Evolutionary conservation across 2,888 invertebrate genomes (phyloP), one percentile per base, ranked within the genome.

Genomic region (Dicyrtomina minuta): DNA sequence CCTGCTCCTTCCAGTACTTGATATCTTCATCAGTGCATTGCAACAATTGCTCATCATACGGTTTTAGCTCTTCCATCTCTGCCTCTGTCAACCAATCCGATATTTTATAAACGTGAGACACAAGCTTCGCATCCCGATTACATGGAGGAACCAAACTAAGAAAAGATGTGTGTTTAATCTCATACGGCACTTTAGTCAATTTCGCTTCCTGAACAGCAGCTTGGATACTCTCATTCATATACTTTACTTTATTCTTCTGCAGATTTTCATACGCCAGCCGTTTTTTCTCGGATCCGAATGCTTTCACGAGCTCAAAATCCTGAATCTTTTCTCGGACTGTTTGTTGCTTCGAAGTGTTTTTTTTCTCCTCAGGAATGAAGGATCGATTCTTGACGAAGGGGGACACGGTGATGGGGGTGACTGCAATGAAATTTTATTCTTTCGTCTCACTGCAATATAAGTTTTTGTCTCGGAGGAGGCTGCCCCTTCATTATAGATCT

Each of bases 251-350:
- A 68, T 74, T 71, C 59, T 71, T 74, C 43, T 77, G 75, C 13
- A 56, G n/a, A 27, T 70, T 70, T 59, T 77, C 77, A 55, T 65
- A 72, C 6, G 66, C 60, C 13, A 74, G 39, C 17, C 73, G 61
- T 68, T 77, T 77, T 70, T 61, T 73, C 43, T 77, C 75, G 0
- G 77, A 77, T 8, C 77, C 77, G 70, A 77, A 77, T 0, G 73
- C 70, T 51, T 75, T 74, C 1, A 75, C 69, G 12, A 77, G 62
- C 22, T 71, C 69, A 6, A 60, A 53, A 12, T 66, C 68, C 0
- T 17, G 62, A n/a, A 62, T 49, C 61, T 53, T 75, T 43, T 75
- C 73, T 43, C 70, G 68, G 27, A 53, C 26, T n/a, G 70, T 66
- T 46, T 70, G 66, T 43, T 66, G 39, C 3, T 55, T 20, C 4